These are phyloP conservation scores for Erebia ligea DNA, from an alignment of 2,888 invertebrate genomes.

Conservation along the genomic window DNA sequence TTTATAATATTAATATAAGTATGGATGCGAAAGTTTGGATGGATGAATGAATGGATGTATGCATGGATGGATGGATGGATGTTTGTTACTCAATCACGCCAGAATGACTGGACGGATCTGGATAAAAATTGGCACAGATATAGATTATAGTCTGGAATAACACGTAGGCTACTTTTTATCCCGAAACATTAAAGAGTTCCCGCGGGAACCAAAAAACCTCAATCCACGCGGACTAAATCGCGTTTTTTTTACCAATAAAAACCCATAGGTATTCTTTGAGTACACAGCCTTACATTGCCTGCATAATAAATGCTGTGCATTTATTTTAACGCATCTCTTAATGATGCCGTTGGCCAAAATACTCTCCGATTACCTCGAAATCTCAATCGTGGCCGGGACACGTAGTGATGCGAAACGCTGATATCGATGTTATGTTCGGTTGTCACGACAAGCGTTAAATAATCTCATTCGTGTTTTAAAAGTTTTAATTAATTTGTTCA, in stretches of 20 bases:
- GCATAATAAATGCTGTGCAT: constrained; percentile 26
- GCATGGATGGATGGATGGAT: too few relatives aligned
- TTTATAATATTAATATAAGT: too few relatives aligned
- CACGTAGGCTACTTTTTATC: too few relatives aligned
- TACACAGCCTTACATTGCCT: background rate
- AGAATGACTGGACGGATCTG: too few relatives aligned
- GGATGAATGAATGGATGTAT: too few relatives aligned
- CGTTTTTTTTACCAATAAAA: background rate
- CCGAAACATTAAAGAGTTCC: too few relatives aligned
- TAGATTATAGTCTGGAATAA: too few relatives aligned
- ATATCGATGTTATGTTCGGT: constrained; percentile 31
- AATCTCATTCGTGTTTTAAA: constrained; percentile 23
- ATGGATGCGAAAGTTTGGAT: too few relatives aligned
- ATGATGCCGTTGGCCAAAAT: constrained; percentile 34
- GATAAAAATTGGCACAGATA: too few relatives aligned
- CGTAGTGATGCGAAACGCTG: constrained; percentile 25
- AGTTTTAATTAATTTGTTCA: background rate
- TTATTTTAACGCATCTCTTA: constrained; percentile 38
- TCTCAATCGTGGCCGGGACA: constrained; percentile 24
- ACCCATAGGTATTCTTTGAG: background rate
- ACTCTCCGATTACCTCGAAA: constrained; percentile 38
- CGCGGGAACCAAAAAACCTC: too few relatives aligned
- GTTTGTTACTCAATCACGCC: too few relatives aligned
- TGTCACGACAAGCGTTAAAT: constrained; percentile 28
- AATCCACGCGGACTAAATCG: too few relatives aligned